phyloP scores from a whole-genome alignment of 2,797 vertebrate genomes.

The Pipistrellus pipistrellus region DNA sequence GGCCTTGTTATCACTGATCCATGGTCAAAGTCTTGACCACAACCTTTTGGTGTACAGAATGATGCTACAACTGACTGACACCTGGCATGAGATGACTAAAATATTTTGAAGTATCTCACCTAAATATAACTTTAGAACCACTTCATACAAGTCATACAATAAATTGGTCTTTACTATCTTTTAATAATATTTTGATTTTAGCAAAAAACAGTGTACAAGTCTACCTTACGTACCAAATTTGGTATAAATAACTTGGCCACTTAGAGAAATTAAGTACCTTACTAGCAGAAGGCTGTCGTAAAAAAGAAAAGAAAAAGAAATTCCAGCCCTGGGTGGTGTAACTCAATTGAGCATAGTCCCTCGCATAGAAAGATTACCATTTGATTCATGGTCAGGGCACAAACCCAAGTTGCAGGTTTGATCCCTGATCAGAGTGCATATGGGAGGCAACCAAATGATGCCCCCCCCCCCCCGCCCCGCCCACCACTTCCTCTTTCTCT shows the following conservation, averaged over 20 bases:
- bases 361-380: neutral
- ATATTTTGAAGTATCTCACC: neutral
- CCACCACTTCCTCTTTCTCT: no score
- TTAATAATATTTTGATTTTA: neutral
- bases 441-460: no score
- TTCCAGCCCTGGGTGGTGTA: neutral
- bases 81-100: neutral
- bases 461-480: fast-evolving
- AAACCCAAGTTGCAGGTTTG: neutral
- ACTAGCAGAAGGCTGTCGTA: neutral
- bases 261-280: neutral
- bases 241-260: neutral
- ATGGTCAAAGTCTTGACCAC: neutral
- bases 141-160: neutral
- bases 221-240: neutral
- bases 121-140: neutral
- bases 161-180: neutral
- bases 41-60: neutral
- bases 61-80: neutral
- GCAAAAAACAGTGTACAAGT: neutral
- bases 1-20: neutral
- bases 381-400: neutral
- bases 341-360: neutral
- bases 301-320: neutral
- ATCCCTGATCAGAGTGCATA: no score